These are phyloP conservation scores for Sebastes matsubarae DNA, from an alignment of 2,797 vertebrate genomes.

Conservation along the genomic window DNA sequence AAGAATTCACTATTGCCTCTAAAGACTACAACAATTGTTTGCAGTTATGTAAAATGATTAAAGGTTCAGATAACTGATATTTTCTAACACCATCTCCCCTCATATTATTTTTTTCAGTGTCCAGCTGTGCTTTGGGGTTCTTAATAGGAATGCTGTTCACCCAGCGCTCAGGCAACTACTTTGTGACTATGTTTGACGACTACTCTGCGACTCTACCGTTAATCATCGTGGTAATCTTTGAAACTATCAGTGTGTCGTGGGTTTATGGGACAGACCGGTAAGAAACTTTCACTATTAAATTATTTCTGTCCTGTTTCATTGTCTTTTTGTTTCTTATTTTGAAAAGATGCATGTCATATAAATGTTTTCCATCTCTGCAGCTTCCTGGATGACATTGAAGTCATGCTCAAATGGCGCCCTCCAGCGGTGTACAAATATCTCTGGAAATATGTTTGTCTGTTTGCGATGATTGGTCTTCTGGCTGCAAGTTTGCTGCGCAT, in stretches of 20 bases:
- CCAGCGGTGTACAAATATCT: slow-evolving; percentile 85
- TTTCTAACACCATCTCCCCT: not conserved
- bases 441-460: slow-evolving; percentile 85
- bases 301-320: not conserved
- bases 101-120: slow-evolving; percentile 67
- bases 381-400: slow-evolving; percentile 84
- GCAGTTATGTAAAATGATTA: not conserved
- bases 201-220: slow-evolving; percentile 86
- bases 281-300: slow-evolving; percentile 4
- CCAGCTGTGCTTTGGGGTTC: slow-evolving; percentile 83
- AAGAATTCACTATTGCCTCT: not conserved
- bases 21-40: not conserved
- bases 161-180: slow-evolving; percentile 87
- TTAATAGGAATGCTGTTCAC: slow-evolving; percentile 86
- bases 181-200: slow-evolving; percentile 87
- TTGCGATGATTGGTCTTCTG: slow-evolving; percentile 82
- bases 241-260: slow-evolving; percentile 87
- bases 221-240: slow-evolving; percentile 83
- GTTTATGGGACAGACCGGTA: slow-evolving; percentile 88
- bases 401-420: slow-evolving; percentile 83
- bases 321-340: not conserved
- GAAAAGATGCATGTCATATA: not conserved
- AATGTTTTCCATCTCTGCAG: slow-evolving; percentile 61
- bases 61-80: not conserved
- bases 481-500: slow-evolving; percentile 78